Percentiles rank a stretch among this genome's conserved stretches.
Conservation (phyloP, 1,140 invertebrate species). For the Pseudomyrmex concolor region DNA sequence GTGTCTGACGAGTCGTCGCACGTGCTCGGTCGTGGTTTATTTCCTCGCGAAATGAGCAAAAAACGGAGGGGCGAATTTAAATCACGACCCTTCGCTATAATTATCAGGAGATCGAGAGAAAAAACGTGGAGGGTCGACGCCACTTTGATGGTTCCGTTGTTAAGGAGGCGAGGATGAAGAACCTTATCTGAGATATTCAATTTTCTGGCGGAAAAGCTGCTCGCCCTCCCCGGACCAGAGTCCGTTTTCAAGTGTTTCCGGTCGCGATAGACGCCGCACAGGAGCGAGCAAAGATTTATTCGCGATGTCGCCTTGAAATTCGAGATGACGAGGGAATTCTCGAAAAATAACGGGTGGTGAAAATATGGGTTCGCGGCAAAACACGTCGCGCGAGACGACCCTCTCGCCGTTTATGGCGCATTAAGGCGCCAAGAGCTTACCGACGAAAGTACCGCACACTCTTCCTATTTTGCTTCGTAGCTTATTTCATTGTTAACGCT, state of each 20-base stretch:
- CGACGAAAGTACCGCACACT: constrained; percentile 1
- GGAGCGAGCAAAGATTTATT: constrained; percentile 50
- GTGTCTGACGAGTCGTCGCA: background rate
- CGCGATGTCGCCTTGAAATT: constrained; percentile 41
- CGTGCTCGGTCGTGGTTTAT: constrained; percentile 2
- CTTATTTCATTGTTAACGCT: constrained; percentile 46
- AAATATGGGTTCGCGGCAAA: constrained; percentile 10
- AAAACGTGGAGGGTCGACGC: constrained; percentile 18
- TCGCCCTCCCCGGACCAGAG: background rate
- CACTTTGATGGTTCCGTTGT: constrained; percentile 33
- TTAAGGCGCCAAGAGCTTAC: constrained; percentile 17
- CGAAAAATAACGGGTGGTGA: constrained; percentile 40
- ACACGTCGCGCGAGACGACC: constrained; percentile 29
- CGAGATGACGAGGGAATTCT: constrained; percentile 44
- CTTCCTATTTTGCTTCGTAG: constrained; percentile 39
- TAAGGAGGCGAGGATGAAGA: constrained; percentile 38
- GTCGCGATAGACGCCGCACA: constrained; percentile 49
- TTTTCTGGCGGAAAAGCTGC: constrained; percentile 57
- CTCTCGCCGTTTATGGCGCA: constrained; percentile 35
- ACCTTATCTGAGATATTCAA: constrained; percentile 55
- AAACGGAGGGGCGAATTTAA: constrained; percentile 33
- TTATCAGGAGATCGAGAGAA: constrained; percentile 35
- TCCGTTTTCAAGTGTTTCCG: constrained; percentile 47
- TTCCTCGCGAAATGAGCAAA: background rate
- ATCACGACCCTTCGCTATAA: constrained; percentile 38